A percentile compares a stretch with the other conserved stretches of the same genome.
These are phyloP conservation scores for Volucella inflata DNA, from an alignment of 2,888 invertebrate species.

Conservation along the genomic window DNA sequence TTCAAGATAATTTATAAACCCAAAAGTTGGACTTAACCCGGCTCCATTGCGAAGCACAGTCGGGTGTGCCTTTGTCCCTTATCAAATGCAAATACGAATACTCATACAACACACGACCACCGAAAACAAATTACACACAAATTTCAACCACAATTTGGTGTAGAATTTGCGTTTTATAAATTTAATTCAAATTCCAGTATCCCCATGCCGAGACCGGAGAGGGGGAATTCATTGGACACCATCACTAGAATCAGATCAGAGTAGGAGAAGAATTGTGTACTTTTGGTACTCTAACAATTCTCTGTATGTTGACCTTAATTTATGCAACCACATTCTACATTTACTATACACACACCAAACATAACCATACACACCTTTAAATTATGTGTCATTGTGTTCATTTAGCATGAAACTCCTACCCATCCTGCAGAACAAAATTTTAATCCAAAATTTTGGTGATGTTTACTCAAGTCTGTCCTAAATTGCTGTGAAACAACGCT, in stretches of 20 bases:
- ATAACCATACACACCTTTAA: slow-evolving; percentile 57
- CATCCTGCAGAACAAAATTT: slow-evolving; percentile 50
- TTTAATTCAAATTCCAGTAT: slow-evolving; percentile 59
- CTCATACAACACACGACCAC: neutral
- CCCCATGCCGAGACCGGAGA: neutral
- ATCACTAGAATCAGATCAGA: neutral
- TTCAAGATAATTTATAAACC: neutral
- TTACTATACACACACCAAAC: slow-evolving; percentile 52
- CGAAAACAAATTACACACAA: slow-evolving; percentile 68
- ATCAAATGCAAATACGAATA: slow-evolving; percentile 56
- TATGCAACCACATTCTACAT: slow-evolving; percentile 67
- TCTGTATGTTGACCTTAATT: slow-evolving; percentile 67
- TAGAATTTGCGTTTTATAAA: slow-evolving; percentile 72
- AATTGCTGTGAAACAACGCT: slow-evolving; percentile 32
- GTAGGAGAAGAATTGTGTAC: neutral
- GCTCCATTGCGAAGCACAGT: slow-evolving; percentile 16
- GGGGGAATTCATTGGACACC: neutral
- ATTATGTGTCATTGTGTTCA: slow-evolving; percentile 71
- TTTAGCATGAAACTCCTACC: slow-evolving; percentile 49
- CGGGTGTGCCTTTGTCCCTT: slow-evolving; percentile 26
- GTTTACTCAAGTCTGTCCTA: slow-evolving; percentile 67
- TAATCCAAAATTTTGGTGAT: slow-evolving; percentile 69
- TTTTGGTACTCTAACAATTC: slow-evolving; percentile 9
- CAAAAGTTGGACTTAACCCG: slow-evolving; percentile 7
- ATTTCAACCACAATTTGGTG: slow-evolving; percentile 65